Evolutionary conservation across 2,113 vertebrate genomes (phyloP).

Genomic region (Pao palembangensis): DNA sequence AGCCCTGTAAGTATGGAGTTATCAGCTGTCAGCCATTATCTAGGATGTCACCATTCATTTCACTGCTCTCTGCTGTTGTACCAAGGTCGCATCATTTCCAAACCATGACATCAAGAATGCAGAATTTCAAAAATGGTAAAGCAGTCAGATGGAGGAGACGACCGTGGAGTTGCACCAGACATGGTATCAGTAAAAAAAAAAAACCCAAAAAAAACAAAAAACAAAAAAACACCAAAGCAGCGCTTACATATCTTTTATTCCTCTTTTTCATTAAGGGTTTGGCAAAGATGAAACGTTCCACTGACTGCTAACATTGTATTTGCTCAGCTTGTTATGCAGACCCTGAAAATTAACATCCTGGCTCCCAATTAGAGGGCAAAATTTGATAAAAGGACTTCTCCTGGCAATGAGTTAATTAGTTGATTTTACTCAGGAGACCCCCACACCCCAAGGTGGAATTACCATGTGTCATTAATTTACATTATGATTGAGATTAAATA

Average conservation of each 20-base stretch:
- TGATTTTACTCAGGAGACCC: constrained; percentile 62
- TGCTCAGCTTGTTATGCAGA: constrained; percentile 21
- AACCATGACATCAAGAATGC: too few species aligned
- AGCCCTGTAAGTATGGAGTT: not conserved
- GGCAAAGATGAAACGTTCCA: constrained; percentile 23
- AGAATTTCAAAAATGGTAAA: not conserved
- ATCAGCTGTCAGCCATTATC: not conserved
- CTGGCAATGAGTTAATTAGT: constrained; percentile 69
- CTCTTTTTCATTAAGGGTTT: constrained; percentile 9
- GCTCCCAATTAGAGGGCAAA: constrained; percentile 56
- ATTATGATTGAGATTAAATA: constrained; percentile 60
- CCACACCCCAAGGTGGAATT: constrained; percentile 58
- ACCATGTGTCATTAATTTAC: constrained; percentile 62
- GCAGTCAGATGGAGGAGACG: too few species aligned
- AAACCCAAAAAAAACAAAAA: too few species aligned
- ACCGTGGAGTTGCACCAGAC: too few species aligned
- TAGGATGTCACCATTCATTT: not conserved
- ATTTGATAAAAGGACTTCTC: constrained; percentile 64
- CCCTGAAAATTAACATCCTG: constrained; percentile 48
- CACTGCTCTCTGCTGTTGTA: not conserved
- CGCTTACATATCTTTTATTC: constrained; percentile 3
- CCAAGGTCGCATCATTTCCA: too few species aligned
- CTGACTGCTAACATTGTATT: constrained; percentile 21
- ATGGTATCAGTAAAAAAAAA: too few species aligned
- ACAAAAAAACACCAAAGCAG: not conserved